phyloP scores from a whole-genome alignment of 2,797 vertebrate genomes.

The Pachyuromys duprasi region DNA sequence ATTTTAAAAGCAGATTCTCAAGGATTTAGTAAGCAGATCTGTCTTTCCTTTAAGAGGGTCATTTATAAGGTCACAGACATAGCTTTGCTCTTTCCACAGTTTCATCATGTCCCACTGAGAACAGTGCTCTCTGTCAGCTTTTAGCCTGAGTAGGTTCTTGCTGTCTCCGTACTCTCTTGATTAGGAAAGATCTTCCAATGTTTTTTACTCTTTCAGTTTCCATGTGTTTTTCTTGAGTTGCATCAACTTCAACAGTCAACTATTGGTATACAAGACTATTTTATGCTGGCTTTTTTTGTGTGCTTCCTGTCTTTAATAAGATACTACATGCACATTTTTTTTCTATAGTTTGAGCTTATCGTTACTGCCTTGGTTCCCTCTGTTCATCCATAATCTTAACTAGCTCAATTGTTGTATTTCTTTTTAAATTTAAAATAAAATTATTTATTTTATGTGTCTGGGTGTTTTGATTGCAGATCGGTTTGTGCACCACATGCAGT shows the following conservation, averaged over 20 bases:
- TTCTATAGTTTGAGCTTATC: neutral
- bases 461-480: neutral
- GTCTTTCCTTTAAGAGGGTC: neutral
- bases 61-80: neutral
- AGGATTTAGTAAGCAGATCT: neutral
- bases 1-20: conserved; percentile 12
- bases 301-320: neutral
- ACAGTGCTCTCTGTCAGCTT: neutral
- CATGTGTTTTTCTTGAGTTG: neutral
- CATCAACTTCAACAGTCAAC: neutral
- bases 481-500: neutral
- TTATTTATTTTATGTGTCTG: neutral
- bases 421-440: neutral
- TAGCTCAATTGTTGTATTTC: conserved; percentile 1
- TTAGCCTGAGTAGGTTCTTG: neutral
- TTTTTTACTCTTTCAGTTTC: neutral
- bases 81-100: neutral
- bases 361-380: neutral
- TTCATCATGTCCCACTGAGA: neutral
- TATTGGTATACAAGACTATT: neutral
- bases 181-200: neutral
- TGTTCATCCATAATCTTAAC: neutral
- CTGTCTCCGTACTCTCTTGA: neutral
- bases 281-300: neutral
- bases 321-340: neutral